phyloP scores from a whole-genome alignment of 2,113 vertebrate species.

The Oplegnathus fasciatus region DNA sequence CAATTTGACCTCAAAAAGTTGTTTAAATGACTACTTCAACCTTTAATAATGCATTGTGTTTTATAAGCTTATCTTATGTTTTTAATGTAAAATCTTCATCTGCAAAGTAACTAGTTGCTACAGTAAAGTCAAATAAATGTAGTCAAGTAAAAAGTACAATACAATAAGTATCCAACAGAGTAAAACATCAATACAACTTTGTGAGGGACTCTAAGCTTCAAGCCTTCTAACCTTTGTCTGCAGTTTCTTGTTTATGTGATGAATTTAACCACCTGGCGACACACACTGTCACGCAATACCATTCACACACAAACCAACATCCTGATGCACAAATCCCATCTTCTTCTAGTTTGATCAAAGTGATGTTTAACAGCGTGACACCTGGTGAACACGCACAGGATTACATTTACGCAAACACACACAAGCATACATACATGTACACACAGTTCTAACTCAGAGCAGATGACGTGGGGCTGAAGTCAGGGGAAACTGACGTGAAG shows the following conservation, averaged over 20 bases:
- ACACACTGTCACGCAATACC: neutral
- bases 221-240: neutral
- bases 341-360: slow-evolving; percentile 27
- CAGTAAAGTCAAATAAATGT: neutral
- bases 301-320: slow-evolving; percentile 16
- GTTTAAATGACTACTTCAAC: too few relatives aligned
- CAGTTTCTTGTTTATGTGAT: neutral
- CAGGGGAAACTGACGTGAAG: neutral
- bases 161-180: neutral
- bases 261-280: slow-evolving; percentile 14
- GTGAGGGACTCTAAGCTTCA: too few relatives aligned
- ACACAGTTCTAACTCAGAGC: slow-evolving; percentile 42
- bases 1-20: too few relatives aligned
- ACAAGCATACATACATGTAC: neutral
- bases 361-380: slow-evolving; percentile 12
- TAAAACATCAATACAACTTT: neutral
- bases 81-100: neutral
- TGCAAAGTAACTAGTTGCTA: neutral
- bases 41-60: neutral
- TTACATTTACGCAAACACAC: slow-evolving; percentile 10
- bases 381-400: slow-evolving; percentile 33
- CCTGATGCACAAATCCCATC: slow-evolving; percentile 4
- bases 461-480: slow-evolving; percentile 29
- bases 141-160: neutral
- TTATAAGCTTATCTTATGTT: neutral